Percentiles rank a stretch among this genome's conserved stretches.
Conservation (phyloP, 2,113 vertebrate genomes). For the Lamprotornis superbus region DNA sequence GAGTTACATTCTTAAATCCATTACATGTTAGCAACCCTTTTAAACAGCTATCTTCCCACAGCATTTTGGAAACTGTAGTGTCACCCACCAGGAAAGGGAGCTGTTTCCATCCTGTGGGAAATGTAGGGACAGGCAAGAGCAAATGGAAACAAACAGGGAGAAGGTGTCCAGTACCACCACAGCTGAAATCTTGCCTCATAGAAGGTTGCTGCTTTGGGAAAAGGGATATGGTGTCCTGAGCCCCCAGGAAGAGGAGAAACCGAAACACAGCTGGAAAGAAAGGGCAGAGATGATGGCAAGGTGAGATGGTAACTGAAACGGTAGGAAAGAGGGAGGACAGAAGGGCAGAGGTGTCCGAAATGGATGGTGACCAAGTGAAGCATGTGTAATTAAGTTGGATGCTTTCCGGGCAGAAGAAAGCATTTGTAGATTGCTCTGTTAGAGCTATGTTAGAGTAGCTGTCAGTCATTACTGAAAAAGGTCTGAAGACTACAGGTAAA, state of each 20-base stretch:
- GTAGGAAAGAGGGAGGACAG: neutral
- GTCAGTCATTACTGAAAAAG: neutral
- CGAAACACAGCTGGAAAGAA: neutral
- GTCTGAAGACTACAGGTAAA: neutral
- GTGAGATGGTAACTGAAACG: neutral
- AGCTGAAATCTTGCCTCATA: neutral
- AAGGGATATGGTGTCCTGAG: neutral
- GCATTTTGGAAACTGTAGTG: neutral
- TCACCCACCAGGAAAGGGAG: neutral
- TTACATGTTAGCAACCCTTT: neutral
- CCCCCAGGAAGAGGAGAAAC: neutral
- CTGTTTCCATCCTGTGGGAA: neutral
- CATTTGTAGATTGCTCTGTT: neutral
- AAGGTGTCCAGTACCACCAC: neutral
- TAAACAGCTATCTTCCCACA: neutral
- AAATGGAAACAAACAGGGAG: neutral
- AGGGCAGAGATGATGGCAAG: neutral
- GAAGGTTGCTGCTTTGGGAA: neutral
- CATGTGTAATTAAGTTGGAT: neutral
- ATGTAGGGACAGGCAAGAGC: accelerated
- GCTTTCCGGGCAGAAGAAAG: neutral
- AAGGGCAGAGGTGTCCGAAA: neutral
- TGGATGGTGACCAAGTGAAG: neutral
- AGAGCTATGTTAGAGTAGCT: neutral
- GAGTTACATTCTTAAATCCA: neutral